Evolutionary conservation across 2,113 vertebrate species (phyloP).

Genomic region (Serinus canaria): DNA sequence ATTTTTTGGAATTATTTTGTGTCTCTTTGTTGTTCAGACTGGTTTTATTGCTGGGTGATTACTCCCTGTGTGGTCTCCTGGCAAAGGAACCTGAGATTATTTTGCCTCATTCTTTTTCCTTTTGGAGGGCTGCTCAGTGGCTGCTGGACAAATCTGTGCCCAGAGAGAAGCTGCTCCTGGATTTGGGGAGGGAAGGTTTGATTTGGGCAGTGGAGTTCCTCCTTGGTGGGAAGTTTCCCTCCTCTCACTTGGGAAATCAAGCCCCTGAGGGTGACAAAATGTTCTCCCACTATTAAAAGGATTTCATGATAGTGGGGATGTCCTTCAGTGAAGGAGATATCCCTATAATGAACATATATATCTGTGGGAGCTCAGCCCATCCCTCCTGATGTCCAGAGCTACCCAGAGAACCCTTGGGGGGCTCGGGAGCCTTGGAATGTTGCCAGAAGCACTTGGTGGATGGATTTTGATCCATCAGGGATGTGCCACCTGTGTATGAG

Average conservation of each 20-base stretch:
- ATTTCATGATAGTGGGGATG: accelerated
- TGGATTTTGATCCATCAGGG: too few species aligned
- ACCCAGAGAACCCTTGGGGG: too few species aligned
- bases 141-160: not conserved
- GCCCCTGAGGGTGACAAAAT: not conserved
- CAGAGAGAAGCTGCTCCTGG: not conserved
- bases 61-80: not conserved
- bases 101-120: not conserved
- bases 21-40: not conserved
- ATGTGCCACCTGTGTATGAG: too few species aligned
- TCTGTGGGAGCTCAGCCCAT: too few species aligned
- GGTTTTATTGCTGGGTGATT: not conserved
- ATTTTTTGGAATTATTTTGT: not conserved
- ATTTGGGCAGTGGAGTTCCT: not conserved
- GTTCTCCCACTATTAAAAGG: not conserved
- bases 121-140: not conserved
- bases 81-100: not conserved
- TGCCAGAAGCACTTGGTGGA: too few species aligned
- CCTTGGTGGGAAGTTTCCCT: not conserved
- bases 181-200: not conserved
- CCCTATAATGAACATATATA: too few species aligned
- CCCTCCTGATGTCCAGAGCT: too few species aligned
- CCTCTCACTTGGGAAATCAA: not conserved
- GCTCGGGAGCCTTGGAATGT: too few species aligned
- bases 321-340: not conserved